Percentiles rank a stretch among this genome's conserved stretches.
phyloP scores from a whole-genome alignment of 2,888 invertebrate genomes.

The Aporophyla nigra region DNA sequence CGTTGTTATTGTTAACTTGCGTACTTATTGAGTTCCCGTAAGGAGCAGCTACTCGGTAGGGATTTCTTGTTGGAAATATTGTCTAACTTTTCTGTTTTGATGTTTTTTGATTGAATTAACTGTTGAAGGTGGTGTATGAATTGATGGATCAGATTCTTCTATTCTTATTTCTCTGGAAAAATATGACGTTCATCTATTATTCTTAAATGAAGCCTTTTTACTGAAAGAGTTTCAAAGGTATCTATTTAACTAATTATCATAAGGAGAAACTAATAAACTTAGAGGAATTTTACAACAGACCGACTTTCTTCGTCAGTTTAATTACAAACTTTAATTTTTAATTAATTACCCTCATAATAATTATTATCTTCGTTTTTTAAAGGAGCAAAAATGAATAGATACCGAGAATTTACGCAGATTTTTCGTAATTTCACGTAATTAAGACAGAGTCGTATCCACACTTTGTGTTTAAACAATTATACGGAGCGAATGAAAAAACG shows the following conservation, averaged over 20 bases:
- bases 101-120: constrained; percentile 39
- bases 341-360: not conserved
- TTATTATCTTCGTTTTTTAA: not conserved
- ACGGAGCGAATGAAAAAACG: constrained; percentile 61
- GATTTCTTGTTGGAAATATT: constrained; percentile 35
- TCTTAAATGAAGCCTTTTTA: not conserved
- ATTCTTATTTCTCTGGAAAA: not conserved
- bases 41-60: not conserved
- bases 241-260: not conserved
- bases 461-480: constrained; percentile 62
- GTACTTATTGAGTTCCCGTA: constrained; percentile 55
- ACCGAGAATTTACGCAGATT: not conserved
- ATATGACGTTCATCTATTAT: not conserved
- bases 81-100: constrained; percentile 22
- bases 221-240: not conserved
- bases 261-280: not conserved
- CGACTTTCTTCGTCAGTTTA: not conserved
- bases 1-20: constrained; percentile 59
- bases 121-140: constrained; percentile 13
- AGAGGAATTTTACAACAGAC: not conserved
- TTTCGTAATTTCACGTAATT: constrained; percentile 43
- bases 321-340: not conserved
- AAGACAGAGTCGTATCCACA: constrained; percentile 26
- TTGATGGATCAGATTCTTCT: constrained; percentile 18
- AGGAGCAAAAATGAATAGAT: not conserved